Conservation (phyloP, 2,888 invertebrate genomes). For the Micropterix aruncella region DNA sequence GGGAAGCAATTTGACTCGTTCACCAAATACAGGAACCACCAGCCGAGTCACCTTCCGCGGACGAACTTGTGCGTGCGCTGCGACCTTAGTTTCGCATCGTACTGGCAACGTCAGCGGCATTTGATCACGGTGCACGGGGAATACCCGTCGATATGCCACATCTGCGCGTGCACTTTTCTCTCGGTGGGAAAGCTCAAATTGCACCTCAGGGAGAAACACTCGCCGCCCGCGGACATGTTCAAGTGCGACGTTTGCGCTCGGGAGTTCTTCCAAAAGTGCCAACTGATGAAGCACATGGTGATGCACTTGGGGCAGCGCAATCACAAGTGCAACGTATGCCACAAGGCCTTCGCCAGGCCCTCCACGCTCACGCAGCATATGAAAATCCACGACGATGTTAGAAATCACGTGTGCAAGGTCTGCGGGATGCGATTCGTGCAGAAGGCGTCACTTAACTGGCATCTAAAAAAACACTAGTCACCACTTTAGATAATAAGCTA, state of each 20-base stretch:
- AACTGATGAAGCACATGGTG: conserved; percentile 37
- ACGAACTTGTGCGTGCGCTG: conserved; percentile 22
- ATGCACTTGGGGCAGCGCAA: conserved; percentile 40
- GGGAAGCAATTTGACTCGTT: conserved; percentile 24
- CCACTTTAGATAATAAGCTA: too few relatives aligned
- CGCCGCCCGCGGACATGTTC: background rate
- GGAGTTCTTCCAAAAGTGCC: conserved; percentile 26
- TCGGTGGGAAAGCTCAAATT: background rate
- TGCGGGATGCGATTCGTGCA: conserved; percentile 43
- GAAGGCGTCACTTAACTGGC: conserved; percentile 39
- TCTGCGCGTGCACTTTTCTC: background rate
- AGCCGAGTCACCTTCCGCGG: background rate
- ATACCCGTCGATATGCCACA: too few relatives aligned
- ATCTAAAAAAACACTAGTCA: conserved; percentile 36
- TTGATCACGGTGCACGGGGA: conserved; percentile 28
- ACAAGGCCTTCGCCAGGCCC: conserved; percentile 41
- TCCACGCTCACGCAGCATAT: conserved; percentile 38
- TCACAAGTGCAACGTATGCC: conserved; percentile 38
- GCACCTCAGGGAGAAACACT: background rate
- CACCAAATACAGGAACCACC: background rate
- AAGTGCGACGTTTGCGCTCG: conserved; percentile 27
- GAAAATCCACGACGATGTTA: conserved; percentile 40
- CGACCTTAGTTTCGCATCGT: conserved; percentile 26
- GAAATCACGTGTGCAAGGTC: conserved; percentile 33
- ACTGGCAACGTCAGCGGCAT: conserved; percentile 24